phyloP scores from a whole-genome alignment of 2,113 vertebrate genomes.

The human region DNA sequence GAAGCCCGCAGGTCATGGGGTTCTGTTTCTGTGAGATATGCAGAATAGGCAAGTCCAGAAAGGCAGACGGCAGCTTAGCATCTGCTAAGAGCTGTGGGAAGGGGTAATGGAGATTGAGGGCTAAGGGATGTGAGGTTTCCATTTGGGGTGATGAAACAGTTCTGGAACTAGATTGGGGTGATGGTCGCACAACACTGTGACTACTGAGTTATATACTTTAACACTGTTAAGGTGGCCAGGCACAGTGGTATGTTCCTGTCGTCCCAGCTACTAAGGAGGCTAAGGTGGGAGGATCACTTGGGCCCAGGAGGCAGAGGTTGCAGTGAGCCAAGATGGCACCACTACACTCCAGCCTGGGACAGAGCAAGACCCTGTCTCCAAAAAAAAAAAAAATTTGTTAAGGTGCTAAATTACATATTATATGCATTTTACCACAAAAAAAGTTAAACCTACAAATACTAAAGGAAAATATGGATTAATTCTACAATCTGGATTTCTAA shows the following conservation, averaged over 20 bases:
- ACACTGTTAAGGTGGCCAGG: background rate
- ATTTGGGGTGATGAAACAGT: background rate
- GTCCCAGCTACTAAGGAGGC: too few relatives aligned
- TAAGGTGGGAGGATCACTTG: too few relatives aligned
- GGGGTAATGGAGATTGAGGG: background rate
- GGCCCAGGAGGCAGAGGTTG: too few relatives aligned
- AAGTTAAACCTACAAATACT: background rate
- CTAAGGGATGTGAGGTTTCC: background rate
- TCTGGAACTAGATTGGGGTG: background rate
- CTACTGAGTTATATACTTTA: background rate
- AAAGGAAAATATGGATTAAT: background rate
- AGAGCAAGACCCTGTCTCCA: too few relatives aligned
- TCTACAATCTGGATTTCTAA: background rate
- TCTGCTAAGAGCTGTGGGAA: background rate
- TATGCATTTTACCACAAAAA: background rate
- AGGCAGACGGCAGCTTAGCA: background rate
- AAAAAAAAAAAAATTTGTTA: background rate
- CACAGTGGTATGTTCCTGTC: too few relatives aligned
- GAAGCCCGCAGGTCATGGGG: fast-evolving
- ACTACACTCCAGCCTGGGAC: too few relatives aligned
- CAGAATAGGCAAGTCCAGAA: background rate
- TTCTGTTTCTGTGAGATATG: background rate
- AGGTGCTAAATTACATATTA: background rate
- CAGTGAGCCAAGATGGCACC: too few relatives aligned
- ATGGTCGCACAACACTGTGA: fast-evolving